A percentile compares a stretch with the other conserved stretches of the same genome.
These are phyloP conservation scores for Lordiphosa collinella DNA, from an alignment of 1,140 invertebrate genomes.

Conservation along the genomic window DNA sequence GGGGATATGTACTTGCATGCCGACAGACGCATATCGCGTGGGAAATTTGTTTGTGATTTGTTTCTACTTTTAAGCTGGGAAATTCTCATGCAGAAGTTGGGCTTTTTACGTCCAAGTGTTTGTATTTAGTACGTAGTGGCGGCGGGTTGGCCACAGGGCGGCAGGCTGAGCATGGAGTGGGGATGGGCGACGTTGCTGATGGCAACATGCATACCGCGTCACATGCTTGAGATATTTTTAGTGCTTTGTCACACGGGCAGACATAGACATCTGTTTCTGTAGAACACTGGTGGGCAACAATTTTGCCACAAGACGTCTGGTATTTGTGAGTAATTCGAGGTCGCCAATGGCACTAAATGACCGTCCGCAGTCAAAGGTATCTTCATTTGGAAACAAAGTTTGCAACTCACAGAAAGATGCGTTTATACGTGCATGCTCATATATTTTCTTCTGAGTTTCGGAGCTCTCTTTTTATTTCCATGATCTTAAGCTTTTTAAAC, in stretches of 20 bases:
- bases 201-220: slow-evolving; percentile 40
- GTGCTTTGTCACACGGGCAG: slow-evolving; percentile 50
- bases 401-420: too few species aligned
- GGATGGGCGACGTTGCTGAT: background rate
- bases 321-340: background rate
- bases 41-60: slow-evolving; percentile 24
- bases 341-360: background rate
- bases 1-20: background rate
- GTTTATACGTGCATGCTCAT: too few species aligned
- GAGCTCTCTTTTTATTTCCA: too few species aligned
- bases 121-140: background rate
- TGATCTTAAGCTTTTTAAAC: too few species aligned
- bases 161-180: background rate
- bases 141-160: background rate
- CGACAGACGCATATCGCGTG: background rate
- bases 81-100: slow-evolving; percentile 18
- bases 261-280: slow-evolving; percentile 38
- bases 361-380: too few species aligned
- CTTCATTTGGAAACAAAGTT: too few species aligned
- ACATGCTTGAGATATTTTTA: slow-evolving; percentile 57
- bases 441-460: too few species aligned
- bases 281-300: slow-evolving; percentile 4
- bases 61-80: slow-evolving; percentile 30
- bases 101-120: background rate
- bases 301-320: background rate